phyloP scores from a whole-genome alignment of 2,888 invertebrate species.

The Stictocephala bisonia region DNA sequence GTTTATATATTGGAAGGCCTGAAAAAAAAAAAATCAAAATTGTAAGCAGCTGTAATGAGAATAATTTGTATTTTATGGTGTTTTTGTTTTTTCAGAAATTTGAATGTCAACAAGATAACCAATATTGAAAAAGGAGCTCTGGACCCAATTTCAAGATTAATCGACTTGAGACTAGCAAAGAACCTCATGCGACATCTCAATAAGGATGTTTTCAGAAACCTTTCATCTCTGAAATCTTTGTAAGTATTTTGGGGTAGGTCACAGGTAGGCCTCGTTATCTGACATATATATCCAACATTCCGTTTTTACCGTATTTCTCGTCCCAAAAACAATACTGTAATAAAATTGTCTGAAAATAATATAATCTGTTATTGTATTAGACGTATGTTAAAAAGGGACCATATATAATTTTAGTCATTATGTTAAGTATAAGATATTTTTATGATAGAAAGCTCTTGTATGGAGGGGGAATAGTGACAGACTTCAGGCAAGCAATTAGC shows the following conservation, averaged over 20 bases:
- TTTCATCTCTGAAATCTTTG: constrained; percentile 55
- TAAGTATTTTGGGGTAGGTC: constrained; percentile 51
- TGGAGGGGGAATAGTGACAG: too few relatives aligned
- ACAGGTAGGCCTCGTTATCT: too few relatives aligned
- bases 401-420: not conserved
- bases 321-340: too few relatives aligned
- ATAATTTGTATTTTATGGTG: constrained; percentile 28
- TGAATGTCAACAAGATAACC: constrained; percentile 76
- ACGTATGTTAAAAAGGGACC: not conserved
- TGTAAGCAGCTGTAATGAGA: too few relatives aligned
- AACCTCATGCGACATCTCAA: constrained; percentile 78
- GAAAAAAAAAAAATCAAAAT: not conserved
- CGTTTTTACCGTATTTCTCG: not conserved
- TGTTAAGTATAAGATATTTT: too few relatives aligned
- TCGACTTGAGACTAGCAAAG: constrained; percentile 81
- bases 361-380: not conserved
- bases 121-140: constrained; percentile 78
- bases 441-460: too few relatives aligned
- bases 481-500: too few relatives aligned
- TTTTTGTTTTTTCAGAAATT: constrained; percentile 54
- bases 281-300: not conserved
- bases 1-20: not conserved
- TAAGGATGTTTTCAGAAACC: constrained; percentile 76
- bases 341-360: too few relatives aligned
- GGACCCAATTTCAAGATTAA: constrained; percentile 76